Evolutionary conservation across 2,888 invertebrate species (phyloP).

Genomic region (Calameuta filiformis): DNA sequence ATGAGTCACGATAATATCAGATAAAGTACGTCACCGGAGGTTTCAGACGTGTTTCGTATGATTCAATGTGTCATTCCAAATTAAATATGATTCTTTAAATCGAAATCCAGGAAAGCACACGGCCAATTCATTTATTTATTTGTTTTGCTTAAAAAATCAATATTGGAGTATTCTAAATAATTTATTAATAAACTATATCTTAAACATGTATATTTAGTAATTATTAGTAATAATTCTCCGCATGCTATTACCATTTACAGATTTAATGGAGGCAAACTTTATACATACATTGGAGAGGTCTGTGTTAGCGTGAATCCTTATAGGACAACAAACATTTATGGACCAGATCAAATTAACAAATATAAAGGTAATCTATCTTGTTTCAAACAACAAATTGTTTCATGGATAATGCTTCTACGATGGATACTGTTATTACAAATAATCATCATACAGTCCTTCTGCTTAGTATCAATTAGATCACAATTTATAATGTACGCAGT

Average conservation of each 20-base stretch:
- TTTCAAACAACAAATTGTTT: background rate
- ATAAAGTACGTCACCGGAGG: too few species aligned
- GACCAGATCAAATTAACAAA: constrained; percentile 83
- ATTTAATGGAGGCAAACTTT: constrained; percentile 90
- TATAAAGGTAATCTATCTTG: constrained; percentile 76
- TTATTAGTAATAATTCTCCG: too few species aligned
- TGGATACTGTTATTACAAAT: background rate
- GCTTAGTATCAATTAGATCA: constrained; percentile 7
- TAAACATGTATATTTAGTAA: background rate
- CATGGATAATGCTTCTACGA: background rate
- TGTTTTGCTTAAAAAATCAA: constrained; percentile 5
- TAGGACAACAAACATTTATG: constrained; percentile 92
- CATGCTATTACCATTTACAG: constrained; percentile 70
- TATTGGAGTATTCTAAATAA: background rate
- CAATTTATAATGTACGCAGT: constrained; percentile 5
- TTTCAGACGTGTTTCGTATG: too few species aligned
- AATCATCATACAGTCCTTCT: background rate
- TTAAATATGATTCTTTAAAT: too few species aligned
- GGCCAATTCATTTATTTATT: background rate
- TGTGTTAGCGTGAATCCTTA: constrained; percentile 98
- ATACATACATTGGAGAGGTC: constrained; percentile 99
- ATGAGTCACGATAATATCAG: too few species aligned
- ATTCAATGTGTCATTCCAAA: too few species aligned
- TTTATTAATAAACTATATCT: background rate
- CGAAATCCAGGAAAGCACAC: too few species aligned